Evolutionary conservation across 2,113 vertebrate genomes (phyloP), one percentile per base, ranked within the genome.

Genomic region (Columba livia): DNA sequence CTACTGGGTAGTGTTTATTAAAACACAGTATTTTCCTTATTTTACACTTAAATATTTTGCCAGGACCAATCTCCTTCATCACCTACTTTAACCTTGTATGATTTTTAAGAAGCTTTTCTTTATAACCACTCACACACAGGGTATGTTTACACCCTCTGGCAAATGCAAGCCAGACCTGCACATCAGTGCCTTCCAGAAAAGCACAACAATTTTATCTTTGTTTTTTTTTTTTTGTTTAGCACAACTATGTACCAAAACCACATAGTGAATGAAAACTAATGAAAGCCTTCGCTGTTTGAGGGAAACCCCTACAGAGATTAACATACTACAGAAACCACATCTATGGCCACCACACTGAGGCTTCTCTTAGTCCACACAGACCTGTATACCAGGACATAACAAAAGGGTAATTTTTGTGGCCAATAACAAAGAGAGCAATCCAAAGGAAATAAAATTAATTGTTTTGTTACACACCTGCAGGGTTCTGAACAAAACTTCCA

Each of bases 401-500:
- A 15, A 56, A 72, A 89, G 12, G 4, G 12, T 50, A 9, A 20
- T 21, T 85, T 91, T 32, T 83, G 72, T 73, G 72, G 67, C 15
- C 12, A 23, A 19, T 34, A 50, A 32, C 2, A 3, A 70, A 70
- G 0, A 70, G 0, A 81, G 38, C 5, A 53, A 69, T 11, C 32
- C 24, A 23, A 47, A 93, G 67, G 8, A 61, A 81, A 65, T 12
- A 34, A 26, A 81, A 87, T 23, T 6, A 89, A 50, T 32, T 56
- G 11, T 50, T 16, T 3, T 42, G 14, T 48, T 79, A 95, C 98
- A 95, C 72, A 99, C 99, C 98, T 97, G 98, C 97, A 88, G 98
- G 98, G 95, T 97, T 98, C 81, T 97, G 97, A 98, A 98, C 96
- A 96, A 99, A 98, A 97, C 97, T 94, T 97, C 97, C 98, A 56